A percentile compares a stretch with the other conserved stretches of the same genome.
Evolutionary conservation across 2,797 vertebrate genomes (phyloP).

Genomic region (Carduelis carduelis): DNA sequence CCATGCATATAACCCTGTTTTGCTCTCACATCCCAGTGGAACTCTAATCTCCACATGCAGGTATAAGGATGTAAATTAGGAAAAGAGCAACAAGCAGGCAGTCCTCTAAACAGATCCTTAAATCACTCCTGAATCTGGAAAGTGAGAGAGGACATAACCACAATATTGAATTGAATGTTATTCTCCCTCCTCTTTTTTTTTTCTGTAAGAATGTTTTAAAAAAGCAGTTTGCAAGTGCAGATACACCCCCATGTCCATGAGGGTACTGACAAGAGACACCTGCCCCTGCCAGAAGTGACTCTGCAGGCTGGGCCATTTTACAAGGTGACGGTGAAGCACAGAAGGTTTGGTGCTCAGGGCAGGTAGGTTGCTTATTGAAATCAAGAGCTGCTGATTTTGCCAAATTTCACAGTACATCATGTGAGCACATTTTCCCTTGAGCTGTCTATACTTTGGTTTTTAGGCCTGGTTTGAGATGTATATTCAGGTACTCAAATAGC

Average conservation of each 20-base stretch:
- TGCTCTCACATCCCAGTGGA: background rate
- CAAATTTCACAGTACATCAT: background rate
- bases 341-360: background rate
- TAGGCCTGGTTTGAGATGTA: background rate
- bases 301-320: background rate
- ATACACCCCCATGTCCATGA: background rate
- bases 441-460: background rate
- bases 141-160: background rate
- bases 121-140: background rate
- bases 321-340: background rate
- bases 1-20: background rate
- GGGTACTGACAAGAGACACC: background rate
- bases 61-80: background rate
- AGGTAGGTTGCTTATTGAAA: background rate
- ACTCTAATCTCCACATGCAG: conserved; percentile 7
- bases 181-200: background rate
- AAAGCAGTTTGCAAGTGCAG: background rate
- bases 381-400: background rate
- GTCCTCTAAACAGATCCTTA: background rate
- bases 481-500: background rate
- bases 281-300: background rate
- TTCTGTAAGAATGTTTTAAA: background rate
- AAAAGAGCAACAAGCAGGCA: background rate
- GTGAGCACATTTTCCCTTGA: background rate
- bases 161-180: background rate